A percentile compares a stretch with the other conserved stretches of the same genome.
Conservation (phyloP, 2,113 vertebrate species). For the Nothobranchius furzeri region DNA sequence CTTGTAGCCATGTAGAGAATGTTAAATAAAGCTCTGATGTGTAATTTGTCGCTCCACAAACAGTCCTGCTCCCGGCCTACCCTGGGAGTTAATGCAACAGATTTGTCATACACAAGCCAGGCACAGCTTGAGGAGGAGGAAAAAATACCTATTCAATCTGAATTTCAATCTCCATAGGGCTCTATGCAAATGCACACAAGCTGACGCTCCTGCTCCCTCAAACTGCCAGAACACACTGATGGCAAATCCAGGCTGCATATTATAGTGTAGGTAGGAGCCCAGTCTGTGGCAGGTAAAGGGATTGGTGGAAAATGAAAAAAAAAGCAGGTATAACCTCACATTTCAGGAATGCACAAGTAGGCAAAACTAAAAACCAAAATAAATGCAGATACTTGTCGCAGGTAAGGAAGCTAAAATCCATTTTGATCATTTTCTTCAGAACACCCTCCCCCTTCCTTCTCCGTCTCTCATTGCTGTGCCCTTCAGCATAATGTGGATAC, state of each 20-base stretch:
- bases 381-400: slow-evolving; percentile 46
- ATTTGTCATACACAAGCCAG: slow-evolving; percentile 76
- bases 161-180: slow-evolving; percentile 73
- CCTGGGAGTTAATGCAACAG: slow-evolving; percentile 76
- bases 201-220: slow-evolving; percentile 47
- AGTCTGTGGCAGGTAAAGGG: slow-evolving; percentile 35
- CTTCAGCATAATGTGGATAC: slow-evolving; percentile 69
- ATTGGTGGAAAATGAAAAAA: slow-evolving; percentile 32
- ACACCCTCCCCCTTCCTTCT: slow-evolving; percentile 33
- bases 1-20: slow-evolving; percentile 71
- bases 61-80: slow-evolving; percentile 71
- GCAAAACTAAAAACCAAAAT: slow-evolving; percentile 35
- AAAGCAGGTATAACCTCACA: slow-evolving; percentile 27
- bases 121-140: slow-evolving; percentile 54
- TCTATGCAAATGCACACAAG: slow-evolving; percentile 64
- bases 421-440: slow-evolving; percentile 58
- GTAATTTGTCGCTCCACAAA: slow-evolving; percentile 77
- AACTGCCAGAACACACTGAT: slow-evolving; percentile 46
- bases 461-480: slow-evolving; percentile 65
- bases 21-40: slow-evolving; percentile 76
- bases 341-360: slow-evolving; percentile 43
- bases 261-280: slow-evolving; percentile 28
- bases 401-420: slow-evolving; percentile 50
- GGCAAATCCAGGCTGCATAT: slow-evolving; percentile 36
- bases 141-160: slow-evolving; percentile 72